Evolutionary conservation across 2,888 invertebrate species (phyloP), one percentile per base, ranked within the genome.

Genomic region (Tryphoninae sp.): DNA sequence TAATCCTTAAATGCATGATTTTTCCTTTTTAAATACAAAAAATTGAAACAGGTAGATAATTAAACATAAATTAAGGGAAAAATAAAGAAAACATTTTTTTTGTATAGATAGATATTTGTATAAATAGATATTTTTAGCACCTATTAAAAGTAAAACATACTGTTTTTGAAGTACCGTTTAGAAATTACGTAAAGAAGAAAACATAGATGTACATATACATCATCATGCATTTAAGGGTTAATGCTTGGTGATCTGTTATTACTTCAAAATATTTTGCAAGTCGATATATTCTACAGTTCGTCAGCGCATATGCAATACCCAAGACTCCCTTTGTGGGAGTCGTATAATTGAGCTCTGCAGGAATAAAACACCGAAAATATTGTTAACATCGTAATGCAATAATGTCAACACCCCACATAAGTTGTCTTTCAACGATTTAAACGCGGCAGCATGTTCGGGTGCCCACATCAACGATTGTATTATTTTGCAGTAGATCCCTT

Each of bases 381-480:
- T 7, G 2, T 65, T 42, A 0, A 58, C 65, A 22, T 80, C 51
- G 26, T 81, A 67, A 58, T 85, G 84, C 1, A 68, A 26, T 13
- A 87, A 42, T 22, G 58, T 64, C 0, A 86, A 62, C 0, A 73
- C 59, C 0, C 78, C 16, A 11, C 59, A 19, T n/a, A 84, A 85
- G 49, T 59, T 72, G 2, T 72, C 3, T 65, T 83, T 83, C 22
- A 81, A 22, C 23, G 22, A 9, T 40, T 19, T 49, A 58, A 80
- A 84, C 6, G 83, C 84, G 3, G 33, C 11, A 19, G 62, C 22
- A 64, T 84, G 77, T 19, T 78, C 45, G 1, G 8, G n/a, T 9
- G 68, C 77, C 84, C 84, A 84, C 23, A 53, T 53, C 84, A 81
- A 84, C 2, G 4, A n/a, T 3, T n/a, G 13, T 1, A 26, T 53